A percentile compares a stretch with the other conserved stretches of the same genome.
These are phyloP conservation scores for Tanytarsus gracilentus DNA, from an alignment of 2,888 invertebrate species.

Conservation along the genomic window DNA sequence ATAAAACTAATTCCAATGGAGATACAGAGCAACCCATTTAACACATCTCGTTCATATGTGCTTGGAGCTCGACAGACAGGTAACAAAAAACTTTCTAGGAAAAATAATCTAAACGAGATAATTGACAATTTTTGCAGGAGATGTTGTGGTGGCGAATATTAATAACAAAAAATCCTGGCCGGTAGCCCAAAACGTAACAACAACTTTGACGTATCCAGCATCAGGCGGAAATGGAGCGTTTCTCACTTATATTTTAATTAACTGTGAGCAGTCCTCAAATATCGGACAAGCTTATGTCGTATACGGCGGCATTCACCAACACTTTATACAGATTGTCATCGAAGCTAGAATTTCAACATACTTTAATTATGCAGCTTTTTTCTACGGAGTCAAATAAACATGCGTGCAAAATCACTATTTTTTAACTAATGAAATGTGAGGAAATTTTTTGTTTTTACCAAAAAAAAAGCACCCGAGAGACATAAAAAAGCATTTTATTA, in stretches of 20 bases:
- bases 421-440: constrained; percentile 10
- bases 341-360: constrained; percentile 1
- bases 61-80: constrained; percentile 15
- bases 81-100: neutral
- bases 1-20: neutral
- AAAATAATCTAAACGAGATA: neutral
- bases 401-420: neutral
- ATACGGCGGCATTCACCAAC: constrained; percentile 16
- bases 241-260: constrained; percentile 16
- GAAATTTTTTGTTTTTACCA: neutral
- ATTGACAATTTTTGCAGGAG: neutral
- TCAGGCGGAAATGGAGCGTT: constrained; percentile 9
- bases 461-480: too few species aligned
- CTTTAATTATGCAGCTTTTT: constrained; percentile 25
- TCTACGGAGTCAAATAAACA: constrained; percentile 18
- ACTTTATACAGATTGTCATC: constrained; percentile 18
- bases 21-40: neutral
- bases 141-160: constrained; percentile 16
- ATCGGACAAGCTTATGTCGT: constrained; percentile 15
- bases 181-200: constrained; percentile 10
- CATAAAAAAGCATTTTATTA: too few species aligned
- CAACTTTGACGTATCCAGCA: constrained; percentile 16
- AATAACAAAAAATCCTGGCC: constrained; percentile 14
- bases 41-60: neutral
- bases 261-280: constrained; percentile 21